Evolutionary conservation across 2,113 vertebrate species (phyloP).

Genomic region (Monarcha castaneiventris): DNA sequence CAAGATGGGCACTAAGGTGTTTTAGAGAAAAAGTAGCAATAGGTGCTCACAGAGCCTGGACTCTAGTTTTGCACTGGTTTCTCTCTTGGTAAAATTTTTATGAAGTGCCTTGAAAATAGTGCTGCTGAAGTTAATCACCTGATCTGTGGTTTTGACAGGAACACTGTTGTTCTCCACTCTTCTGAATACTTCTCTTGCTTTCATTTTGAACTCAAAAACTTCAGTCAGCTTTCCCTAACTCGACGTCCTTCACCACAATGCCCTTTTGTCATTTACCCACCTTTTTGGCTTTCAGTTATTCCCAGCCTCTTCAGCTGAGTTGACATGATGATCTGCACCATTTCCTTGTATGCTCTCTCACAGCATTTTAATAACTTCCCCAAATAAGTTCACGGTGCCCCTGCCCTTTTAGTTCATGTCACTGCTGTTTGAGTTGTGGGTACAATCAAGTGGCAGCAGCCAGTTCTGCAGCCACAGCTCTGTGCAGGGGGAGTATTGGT

Average conservation of each 20-base stretch:
- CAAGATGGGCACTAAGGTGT: background rate
- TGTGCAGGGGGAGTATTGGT: background rate
- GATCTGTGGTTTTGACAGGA: background rate
- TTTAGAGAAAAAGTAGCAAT: background rate
- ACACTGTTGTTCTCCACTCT: background rate
- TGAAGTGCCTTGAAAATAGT: background rate
- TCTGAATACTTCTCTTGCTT: background rate
- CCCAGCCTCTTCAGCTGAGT: background rate
- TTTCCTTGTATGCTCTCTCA: background rate
- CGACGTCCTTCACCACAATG: background rate
- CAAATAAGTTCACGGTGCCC: background rate
- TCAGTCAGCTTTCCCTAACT: background rate
- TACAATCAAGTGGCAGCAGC: background rate
- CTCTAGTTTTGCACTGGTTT: background rate
- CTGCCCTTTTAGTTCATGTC: background rate
- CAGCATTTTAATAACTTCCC: background rate
- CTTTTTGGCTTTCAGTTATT: background rate
- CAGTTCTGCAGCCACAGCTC: background rate
- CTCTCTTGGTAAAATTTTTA: background rate
- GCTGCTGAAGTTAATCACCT: background rate
- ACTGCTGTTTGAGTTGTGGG: background rate
- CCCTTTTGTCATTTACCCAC: background rate
- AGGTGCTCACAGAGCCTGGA: background rate
- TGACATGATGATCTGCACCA: background rate
- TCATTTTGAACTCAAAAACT: background rate